phyloP scores from a whole-genome alignment of 2,113 vertebrate species.

The Pangasianodon gigas region DNA sequence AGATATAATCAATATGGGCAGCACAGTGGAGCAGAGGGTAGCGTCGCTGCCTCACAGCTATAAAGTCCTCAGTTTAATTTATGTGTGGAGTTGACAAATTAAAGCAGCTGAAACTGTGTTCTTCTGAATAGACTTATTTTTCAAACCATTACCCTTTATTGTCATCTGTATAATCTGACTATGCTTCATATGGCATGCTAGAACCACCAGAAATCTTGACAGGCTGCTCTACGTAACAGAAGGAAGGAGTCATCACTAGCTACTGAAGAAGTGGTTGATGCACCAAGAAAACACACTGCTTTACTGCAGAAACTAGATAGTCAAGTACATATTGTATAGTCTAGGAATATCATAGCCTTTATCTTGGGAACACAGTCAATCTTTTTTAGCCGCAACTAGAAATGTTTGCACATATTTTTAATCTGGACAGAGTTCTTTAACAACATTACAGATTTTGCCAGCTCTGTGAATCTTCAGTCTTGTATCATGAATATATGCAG shows the following conservation, averaged over 20 bases:
- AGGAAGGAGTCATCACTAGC: neutral
- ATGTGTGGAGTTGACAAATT: neutral
- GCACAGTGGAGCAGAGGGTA: neutral
- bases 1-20: neutral
- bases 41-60: neutral
- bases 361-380: conserved; percentile 56
- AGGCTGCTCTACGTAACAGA: neutral
- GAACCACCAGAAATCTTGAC: neutral
- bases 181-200: neutral
- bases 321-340: neutral
- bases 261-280: neutral
- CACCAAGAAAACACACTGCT: neutral
- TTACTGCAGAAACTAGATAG: neutral
- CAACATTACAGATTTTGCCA: neutral
- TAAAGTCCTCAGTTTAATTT: neutral
- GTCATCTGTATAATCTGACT: conserved; percentile 49
- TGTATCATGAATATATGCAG: neutral
- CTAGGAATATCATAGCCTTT: conserved; percentile 37
- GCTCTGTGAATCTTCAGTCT: neutral
- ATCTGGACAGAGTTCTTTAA: neutral
- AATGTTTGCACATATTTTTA: neutral
- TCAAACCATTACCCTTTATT: conserved; percentile 47
- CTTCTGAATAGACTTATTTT: conserved; percentile 37
- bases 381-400: conserved; percentile 41
- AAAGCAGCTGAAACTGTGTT: conserved; percentile 3